Percentiles rank a stretch among this genome's conserved stretches.
These are phyloP conservation scores for Rhogogaster chlorosoma DNA, from an alignment of 2,888 invertebrate genomes.

Conservation along the genomic window DNA sequence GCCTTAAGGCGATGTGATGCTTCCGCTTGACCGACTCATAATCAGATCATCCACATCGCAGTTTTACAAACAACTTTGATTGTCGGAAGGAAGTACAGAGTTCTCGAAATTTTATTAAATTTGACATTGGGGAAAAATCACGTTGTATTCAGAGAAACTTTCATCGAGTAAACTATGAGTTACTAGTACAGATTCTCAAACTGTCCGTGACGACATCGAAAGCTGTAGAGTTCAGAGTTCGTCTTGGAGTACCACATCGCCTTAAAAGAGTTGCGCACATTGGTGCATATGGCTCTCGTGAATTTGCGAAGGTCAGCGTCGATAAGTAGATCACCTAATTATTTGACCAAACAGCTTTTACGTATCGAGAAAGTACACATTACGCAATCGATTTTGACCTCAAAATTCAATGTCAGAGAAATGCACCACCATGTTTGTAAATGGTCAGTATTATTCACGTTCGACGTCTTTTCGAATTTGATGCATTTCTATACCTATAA, in stretches of 20 bases:
- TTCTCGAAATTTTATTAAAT: not conserved
- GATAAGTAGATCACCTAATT: not conserved
- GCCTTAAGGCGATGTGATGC: not conserved
- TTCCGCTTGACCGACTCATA: not conserved
- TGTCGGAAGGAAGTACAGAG: not conserved
- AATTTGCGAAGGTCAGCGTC: not conserved
- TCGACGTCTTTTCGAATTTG: not conserved
- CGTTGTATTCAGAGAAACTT: not conserved
- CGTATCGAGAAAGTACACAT: not conserved
- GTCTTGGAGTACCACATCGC: not conserved
- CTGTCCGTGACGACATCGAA: not conserved
- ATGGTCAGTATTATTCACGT: not conserved
- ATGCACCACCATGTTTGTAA: not conserved
- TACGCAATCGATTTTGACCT: not conserved
- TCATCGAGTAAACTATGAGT: not conserved
- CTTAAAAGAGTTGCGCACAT: not conserved
- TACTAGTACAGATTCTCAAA: not conserved
- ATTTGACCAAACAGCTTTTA: not conserved
- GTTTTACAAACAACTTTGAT: not conserved
- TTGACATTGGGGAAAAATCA: not conserved
- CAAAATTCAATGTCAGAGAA: not conserved
- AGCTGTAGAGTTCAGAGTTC: not conserved
- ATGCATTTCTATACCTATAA: not conserved
- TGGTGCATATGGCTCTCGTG: not conserved
- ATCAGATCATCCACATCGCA: not conserved